Evolutionary conservation across 2,888 invertebrate genomes (phyloP).

Genomic region (Drosophila subquinaria): DNA sequence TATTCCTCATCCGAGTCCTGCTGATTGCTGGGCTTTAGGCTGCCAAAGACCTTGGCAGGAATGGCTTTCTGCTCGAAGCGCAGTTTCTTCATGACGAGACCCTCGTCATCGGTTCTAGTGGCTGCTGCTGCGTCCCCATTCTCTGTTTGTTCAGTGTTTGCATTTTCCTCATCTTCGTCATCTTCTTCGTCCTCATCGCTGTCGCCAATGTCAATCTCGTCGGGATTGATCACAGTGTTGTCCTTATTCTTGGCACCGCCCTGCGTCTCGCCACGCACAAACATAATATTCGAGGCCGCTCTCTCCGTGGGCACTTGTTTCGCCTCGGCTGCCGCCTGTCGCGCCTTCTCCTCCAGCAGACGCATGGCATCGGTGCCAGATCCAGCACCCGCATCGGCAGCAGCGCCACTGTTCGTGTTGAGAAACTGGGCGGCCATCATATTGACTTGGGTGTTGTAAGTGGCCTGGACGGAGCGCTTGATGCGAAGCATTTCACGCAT

Average conservation of each 20-base stretch:
- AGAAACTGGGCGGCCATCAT: slow-evolving; percentile 99
- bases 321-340: slow-evolving; percentile 85
- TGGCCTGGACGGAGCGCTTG: slow-evolving; percentile 98
- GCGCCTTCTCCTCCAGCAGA: slow-evolving; percentile 93
- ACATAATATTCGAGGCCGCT: slow-evolving; percentile 89
- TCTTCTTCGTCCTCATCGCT: slow-evolving; percentile 89
- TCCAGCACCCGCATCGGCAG: slow-evolving; percentile 90
- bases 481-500: slow-evolving; percentile 99
- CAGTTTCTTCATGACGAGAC: slow-evolving; percentile 88
- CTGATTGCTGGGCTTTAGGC: slow-evolving; percentile 86
- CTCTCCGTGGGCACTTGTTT: slow-evolving; percentile 71
- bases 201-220: slow-evolving; percentile 94
- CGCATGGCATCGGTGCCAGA: slow-evolving; percentile 92
- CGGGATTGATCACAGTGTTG: slow-evolving; percentile 92
- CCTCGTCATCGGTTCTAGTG: slow-evolving; percentile 86
- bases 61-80: slow-evolving; percentile 94
- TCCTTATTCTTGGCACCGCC: slow-evolving; percentile 88
- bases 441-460: slow-evolving; percentile 99
- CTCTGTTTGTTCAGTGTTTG: slow-evolving; percentile 87
- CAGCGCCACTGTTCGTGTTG: slow-evolving; percentile 88
- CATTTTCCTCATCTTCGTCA: slow-evolving; percentile 86
- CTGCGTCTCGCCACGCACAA: slow-evolving; percentile 95
- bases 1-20: slow-evolving; percentile 79
- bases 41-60: slow-evolving; percentile 96
- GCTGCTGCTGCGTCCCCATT: slow-evolving; percentile 27